These are phyloP conservation scores for Anguilla anguilla DNA, from an alignment of 2,797 vertebrate genomes.

Conservation along the genomic window DNA sequence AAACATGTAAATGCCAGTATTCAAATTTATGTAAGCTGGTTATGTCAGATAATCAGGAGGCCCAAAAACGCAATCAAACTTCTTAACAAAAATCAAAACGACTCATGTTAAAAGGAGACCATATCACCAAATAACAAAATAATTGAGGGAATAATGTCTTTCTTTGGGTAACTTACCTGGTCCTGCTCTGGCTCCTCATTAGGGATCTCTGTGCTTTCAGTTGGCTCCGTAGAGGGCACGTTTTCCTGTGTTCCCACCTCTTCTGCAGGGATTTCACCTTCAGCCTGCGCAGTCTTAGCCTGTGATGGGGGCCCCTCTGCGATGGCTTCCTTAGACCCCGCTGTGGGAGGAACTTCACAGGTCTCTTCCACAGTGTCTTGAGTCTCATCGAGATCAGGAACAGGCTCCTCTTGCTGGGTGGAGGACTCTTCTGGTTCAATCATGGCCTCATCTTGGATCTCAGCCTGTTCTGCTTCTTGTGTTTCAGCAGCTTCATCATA, in stretches of 20 bases:
- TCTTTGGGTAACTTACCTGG: constrained; percentile 38
- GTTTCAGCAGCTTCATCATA: constrained; percentile 44
- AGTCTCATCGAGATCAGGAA: constrained; percentile 10
- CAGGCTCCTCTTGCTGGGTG: neutral
- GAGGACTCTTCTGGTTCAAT: constrained; percentile 38
- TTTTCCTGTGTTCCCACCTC: constrained; percentile 30
- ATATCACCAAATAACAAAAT: neutral
- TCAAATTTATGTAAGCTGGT: no score
- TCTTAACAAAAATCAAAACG: neutral
- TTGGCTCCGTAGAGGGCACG: constrained; percentile 29
- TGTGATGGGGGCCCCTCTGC: constrained; percentile 37
- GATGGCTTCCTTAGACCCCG: constrained; percentile 11
- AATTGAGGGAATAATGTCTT: neutral
- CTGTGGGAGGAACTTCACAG: constrained; percentile 9
- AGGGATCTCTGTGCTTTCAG: constrained; percentile 33
- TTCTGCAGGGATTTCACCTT: neutral
- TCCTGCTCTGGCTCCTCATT: constrained; percentile 47
- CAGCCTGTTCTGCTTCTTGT: constrained; percentile 41
- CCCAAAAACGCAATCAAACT: neutral
- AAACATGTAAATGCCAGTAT: no score
- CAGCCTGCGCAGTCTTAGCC: constrained; percentile 26
- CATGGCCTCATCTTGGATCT: constrained; percentile 28
- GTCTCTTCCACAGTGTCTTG: constrained; percentile 22
- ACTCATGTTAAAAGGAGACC: neutral
- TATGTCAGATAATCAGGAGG: neutral